Evolutionary conservation across 30 jellyfish, hydroid and myxozoan genomes (phyloP), one percentile per base, ranked within the genome.

Genomic region (Kudoa iwatai): DNA sequence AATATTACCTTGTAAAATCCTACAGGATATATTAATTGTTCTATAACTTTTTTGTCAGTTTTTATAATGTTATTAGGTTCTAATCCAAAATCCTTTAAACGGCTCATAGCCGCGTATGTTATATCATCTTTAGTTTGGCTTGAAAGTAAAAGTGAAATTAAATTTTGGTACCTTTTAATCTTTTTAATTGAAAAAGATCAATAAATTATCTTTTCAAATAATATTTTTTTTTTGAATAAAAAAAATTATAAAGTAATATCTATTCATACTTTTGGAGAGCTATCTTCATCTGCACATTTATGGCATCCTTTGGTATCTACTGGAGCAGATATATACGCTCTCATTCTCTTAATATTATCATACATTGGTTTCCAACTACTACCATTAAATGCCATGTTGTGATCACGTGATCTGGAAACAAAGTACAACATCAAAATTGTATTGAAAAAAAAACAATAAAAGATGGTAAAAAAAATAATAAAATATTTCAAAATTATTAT

Each of bases 241-340:
- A n/a, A n/a, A n/a, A n/a, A n/a, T n/a, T n/a, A n/a, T n/a, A n/a
- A n/a, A n/a, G n/a, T n/a, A n/a, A n/a, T n/a, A n/a, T n/a, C n/a
- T n/a, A n/a, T n/a, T 13, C 33, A 11, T 43, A 61, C 92, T 43
- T 57, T 54, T 1, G 87, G 83, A 4, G 43, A 18, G 16, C 50
- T 87, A 19, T 44, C 17, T 22, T 23, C 59, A 45, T 77, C 96
- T 6, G 85, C 85, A n/a, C 88, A 60, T 49, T 84, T 62, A 57
- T 77, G 88, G 41, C 96, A 77, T 3, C 96, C 96, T 31, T 47
- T 59, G 1, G 88, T 28, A 49, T 77, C 96, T 26, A 77, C 96
- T 20, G 71, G 67, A 16, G 96, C 96, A 55, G 34, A 44, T 23
- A 58, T 54, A 19, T 62, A 55, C 34, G 23, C 38, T 21, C 96